These are phyloP conservation scores for Peucedramus taeniatus DNA, from an alignment of 2,113 vertebrate genomes.

Conservation along the genomic window DNA sequence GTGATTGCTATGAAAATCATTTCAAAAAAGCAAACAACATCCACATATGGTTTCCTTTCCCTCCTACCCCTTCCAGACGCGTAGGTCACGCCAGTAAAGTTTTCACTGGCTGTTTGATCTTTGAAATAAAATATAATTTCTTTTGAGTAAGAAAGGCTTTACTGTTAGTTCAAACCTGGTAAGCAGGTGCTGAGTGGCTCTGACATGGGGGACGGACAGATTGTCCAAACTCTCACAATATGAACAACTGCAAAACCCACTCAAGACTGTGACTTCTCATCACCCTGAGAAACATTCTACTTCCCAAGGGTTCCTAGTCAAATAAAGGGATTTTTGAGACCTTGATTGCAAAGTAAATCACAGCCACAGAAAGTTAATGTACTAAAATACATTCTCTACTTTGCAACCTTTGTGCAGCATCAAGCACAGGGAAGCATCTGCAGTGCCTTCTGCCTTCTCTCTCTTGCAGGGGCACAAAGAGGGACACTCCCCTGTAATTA, in stretches of 20 bases:
- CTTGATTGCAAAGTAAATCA: not conserved
- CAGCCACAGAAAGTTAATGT: not conserved
- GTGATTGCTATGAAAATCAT: not conserved
- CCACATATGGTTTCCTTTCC: not conserved
- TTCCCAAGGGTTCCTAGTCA: not conserved
- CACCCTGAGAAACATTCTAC: not conserved
- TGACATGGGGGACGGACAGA: rapidly evolving
- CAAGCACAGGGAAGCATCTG: not conserved
- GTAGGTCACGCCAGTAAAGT: not conserved
- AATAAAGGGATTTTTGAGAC: not conserved
- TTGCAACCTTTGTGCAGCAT: not conserved
- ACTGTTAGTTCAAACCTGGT: not conserved
- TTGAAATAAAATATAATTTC: not conserved
- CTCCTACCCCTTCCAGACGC: not conserved
- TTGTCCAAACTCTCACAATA: rapidly evolving
- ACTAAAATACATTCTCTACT: not conserved
- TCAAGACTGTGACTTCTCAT: not conserved
- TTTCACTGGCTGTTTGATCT: not conserved
- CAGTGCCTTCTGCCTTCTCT: not conserved
- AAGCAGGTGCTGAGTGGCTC: not conserved
- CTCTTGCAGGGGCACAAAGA: not conserved
- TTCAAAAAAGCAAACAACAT: not conserved
- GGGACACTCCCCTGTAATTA: not conserved
- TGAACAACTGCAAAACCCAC: not conserved
- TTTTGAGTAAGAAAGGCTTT: not conserved